Conservation (phyloP, 2,888 invertebrate species). For the Hemithea aestivaria region DNA sequence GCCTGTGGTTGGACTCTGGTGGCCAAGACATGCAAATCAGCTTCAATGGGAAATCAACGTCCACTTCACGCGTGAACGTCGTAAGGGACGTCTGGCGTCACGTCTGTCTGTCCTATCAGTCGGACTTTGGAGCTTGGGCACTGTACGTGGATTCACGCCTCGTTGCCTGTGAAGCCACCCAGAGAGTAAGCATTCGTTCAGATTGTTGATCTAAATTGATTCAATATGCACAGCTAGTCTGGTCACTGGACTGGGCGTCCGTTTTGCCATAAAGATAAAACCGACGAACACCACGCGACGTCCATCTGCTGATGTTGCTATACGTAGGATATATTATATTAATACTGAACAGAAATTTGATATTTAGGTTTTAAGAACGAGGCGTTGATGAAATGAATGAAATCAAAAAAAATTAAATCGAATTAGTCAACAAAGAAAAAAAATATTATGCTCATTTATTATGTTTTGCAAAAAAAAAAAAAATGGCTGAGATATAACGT, state of each 20-base stretch:
- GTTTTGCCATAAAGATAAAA: too few species aligned
- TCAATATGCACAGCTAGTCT: neutral
- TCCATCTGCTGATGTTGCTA: too few species aligned
- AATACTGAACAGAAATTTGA: conserved; percentile 14
- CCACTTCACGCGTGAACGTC: conserved; percentile 62
- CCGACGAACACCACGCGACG: too few species aligned
- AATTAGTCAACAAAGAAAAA: too few species aligned
- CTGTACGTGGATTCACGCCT: conserved; percentile 80
- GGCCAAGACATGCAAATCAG: conserved; percentile 77
- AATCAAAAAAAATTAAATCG: too few species aligned
- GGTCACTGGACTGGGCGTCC: too few species aligned
- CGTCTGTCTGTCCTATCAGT: conserved; percentile 83
- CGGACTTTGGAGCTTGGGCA: conserved; percentile 79
- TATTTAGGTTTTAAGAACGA: too few species aligned
- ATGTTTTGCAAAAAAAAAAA: too few species aligned
- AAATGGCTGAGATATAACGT: too few species aligned
- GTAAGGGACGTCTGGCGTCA: conserved; percentile 80
- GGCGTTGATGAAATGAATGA: too few species aligned
- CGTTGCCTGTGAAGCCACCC: conserved; percentile 53
- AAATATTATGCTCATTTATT: too few species aligned
- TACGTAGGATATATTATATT: too few species aligned
- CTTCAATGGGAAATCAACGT: conserved; percentile 73
- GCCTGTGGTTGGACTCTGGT: conserved; percentile 80
- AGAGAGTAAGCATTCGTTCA: conserved; percentile 44
- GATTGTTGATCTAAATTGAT: neutral